Evolutionary conservation across 2,113 vertebrate genomes (phyloP).

Genomic region (Platysternon megacephalum): DNA sequence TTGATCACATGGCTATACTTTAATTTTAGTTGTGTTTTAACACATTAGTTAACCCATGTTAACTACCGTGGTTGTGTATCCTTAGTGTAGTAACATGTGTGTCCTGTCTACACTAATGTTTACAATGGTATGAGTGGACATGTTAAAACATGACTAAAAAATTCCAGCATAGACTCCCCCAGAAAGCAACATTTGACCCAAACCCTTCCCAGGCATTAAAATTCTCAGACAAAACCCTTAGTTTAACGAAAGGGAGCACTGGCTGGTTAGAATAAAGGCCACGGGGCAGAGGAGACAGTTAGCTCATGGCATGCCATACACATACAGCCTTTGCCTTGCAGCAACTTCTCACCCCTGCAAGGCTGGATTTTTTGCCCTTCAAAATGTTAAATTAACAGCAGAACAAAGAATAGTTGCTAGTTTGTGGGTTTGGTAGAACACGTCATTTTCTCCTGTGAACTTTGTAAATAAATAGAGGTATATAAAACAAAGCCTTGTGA

Average conservation of each 20-base stretch:
- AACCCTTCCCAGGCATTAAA: not conserved
- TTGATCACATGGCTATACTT: fast-evolving
- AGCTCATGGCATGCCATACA: not conserved
- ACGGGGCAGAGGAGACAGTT: not conserved
- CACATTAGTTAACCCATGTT: not conserved
- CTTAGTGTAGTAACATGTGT: too few species aligned
- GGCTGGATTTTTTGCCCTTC: not conserved
- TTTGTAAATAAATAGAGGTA: not conserved
- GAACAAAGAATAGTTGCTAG: not conserved
- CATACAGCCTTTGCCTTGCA: not conserved
- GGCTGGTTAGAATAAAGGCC: not conserved
- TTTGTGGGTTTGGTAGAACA: not conserved
- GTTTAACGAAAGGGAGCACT: not conserved
- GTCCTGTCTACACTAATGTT: not conserved
- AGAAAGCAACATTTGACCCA: fast-evolving
- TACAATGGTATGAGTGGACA: not conserved
- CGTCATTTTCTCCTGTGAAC: not conserved
- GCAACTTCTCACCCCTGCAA: not conserved
- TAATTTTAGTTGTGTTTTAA: not conserved
- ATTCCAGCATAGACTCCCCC: not conserved
- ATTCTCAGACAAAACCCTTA: not conserved
- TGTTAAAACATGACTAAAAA: not conserved
- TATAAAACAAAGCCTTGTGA: not conserved
- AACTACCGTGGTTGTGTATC: not conserved
- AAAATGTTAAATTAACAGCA: not conserved